phyloP scores from a whole-genome alignment of 2,888 invertebrate genomes.

The Athalia cordata region DNA sequence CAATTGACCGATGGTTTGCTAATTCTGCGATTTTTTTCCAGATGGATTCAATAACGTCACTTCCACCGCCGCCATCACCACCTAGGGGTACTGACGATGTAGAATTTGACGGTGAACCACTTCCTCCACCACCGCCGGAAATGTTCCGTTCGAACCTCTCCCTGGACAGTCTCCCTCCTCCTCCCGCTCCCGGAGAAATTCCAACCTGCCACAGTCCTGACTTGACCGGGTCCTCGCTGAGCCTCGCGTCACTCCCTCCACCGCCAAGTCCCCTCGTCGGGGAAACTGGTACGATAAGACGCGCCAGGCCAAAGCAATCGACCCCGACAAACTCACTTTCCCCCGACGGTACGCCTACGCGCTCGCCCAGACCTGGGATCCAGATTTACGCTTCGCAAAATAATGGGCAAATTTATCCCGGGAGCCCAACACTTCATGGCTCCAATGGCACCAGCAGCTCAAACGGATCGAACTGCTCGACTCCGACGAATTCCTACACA shows the following conservation, averaged over 20 bases:
- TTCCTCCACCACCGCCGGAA: conserved; percentile 84
- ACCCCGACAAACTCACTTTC: conserved; percentile 74
- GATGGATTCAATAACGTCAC: conserved; percentile 77
- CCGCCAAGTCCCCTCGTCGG: conserved; percentile 79
- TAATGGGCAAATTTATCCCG: conserved; percentile 67
- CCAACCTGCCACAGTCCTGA: conserved; percentile 76
- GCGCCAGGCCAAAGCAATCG: conserved; percentile 70
- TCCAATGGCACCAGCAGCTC: conserved; percentile 35
- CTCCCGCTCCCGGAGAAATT: conserved; percentile 80
- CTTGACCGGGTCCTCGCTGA: conserved; percentile 82
- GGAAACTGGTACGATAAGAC: conserved; percentile 73
- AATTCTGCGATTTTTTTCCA: conserved; percentile 56
- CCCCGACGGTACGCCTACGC: conserved; percentile 73
- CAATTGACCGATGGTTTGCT: conserved; percentile 13
- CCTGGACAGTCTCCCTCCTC: conserved; percentile 87
- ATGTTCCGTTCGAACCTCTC: conserved; percentile 87
- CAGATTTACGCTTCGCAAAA: conserved; percentile 65
- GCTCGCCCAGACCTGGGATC: conserved; percentile 63
- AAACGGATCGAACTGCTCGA: conserved; percentile 56
- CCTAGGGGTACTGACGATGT: conserved; percentile 74
- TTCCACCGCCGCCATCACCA: conserved; percentile 74
- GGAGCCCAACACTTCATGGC: conserved; percentile 65
- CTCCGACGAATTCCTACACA: conserved; percentile 65
- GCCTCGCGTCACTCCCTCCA: conserved; percentile 83
- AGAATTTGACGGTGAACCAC: conserved; percentile 76